Percentiles rank a stretch among this genome's conserved stretches.
phyloP scores from a whole-genome alignment of 2,888 invertebrate species.

The Trachelus troglodyta region DNA sequence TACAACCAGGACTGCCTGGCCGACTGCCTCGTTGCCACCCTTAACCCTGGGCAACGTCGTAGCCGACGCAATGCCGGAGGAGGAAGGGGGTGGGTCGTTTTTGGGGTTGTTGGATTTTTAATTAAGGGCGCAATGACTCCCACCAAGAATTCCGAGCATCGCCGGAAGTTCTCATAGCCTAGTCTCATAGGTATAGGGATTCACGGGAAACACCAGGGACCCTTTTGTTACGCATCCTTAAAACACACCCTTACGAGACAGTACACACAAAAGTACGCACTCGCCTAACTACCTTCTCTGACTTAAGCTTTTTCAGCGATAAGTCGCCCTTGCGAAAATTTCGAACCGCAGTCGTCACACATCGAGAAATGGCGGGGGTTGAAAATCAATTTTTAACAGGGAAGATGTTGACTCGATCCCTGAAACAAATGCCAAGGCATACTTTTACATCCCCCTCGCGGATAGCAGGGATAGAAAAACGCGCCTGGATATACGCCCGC shows the following conservation, averaged over 20 bases:
- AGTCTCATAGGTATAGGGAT: slow-evolving; percentile 38
- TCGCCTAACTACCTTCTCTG: not conserved
- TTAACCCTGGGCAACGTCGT: slow-evolving; percentile 43
- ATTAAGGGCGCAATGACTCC: slow-evolving; percentile 65
- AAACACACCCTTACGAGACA: not conserved
- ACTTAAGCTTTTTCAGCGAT: not conserved
- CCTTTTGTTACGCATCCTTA: not conserved
- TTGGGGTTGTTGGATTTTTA: slow-evolving; percentile 65
- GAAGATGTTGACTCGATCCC: slow-evolving; percentile 57
- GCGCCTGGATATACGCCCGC: not conserved
- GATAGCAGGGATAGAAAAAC: slow-evolving; percentile 20
- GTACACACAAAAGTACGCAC: not conserved
- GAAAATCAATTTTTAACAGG: slow-evolving; percentile 60
- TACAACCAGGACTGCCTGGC: slow-evolving; percentile 38
- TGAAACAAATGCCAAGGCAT: not conserved
- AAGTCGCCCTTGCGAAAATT: not conserved
- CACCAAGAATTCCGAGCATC: slow-evolving; percentile 63
- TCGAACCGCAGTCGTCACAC: not conserved
- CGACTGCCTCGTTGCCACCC: slow-evolving; percentile 48
- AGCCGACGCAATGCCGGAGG: slow-evolving; percentile 23
- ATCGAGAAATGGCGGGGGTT: slow-evolving; percentile 6
- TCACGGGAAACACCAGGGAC: slow-evolving; percentile 17
- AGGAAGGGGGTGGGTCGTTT: slow-evolving; percentile 38
- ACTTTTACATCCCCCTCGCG: not conserved
- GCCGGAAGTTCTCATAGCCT: slow-evolving; percentile 37